A percentile compares a stretch with the other conserved stretches of the same genome.
phyloP scores from a whole-genome alignment of 2,113 vertebrate species.

The Dromaius novaehollandiae region DNA sequence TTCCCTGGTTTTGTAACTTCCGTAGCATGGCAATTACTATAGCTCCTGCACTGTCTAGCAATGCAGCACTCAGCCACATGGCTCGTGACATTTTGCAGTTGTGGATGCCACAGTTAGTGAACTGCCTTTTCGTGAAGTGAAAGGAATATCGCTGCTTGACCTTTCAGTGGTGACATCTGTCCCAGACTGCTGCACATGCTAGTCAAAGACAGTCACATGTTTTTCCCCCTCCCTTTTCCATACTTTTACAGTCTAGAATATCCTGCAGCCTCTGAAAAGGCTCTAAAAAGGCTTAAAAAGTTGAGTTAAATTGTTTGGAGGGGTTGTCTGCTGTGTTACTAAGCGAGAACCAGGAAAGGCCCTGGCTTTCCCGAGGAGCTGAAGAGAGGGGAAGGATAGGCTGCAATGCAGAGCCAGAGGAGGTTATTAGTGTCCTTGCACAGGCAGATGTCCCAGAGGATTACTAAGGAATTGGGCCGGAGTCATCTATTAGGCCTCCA shows the following conservation, averaged over 20 bases:
- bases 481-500: neutral
- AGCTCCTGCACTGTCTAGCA: neutral
- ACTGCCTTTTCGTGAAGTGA: slow-evolving; percentile 9
- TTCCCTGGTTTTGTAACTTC: neutral
- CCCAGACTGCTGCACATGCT: neutral
- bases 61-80: fast-evolving
- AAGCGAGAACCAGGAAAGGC: neutral
- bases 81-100: slow-evolving; percentile 4
- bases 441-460: neutral
- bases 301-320: neutral
- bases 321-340: neutral
- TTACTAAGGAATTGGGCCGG: neutral
- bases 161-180: slow-evolving; percentile 21
- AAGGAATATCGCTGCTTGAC: neutral
- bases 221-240: neutral
- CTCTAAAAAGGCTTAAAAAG: neutral
- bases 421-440: neutral
- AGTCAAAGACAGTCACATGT: neutral
- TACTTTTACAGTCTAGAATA: neutral
- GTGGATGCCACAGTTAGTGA: neutral
- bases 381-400: neutral
- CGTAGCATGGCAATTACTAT: neutral
- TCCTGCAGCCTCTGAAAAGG: neutral
- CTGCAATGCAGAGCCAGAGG: neutral
- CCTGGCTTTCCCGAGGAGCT: neutral